Evolutionary conservation across 2,797 vertebrate genomes (phyloP).

Genomic region (Acomys russatus): DNA sequence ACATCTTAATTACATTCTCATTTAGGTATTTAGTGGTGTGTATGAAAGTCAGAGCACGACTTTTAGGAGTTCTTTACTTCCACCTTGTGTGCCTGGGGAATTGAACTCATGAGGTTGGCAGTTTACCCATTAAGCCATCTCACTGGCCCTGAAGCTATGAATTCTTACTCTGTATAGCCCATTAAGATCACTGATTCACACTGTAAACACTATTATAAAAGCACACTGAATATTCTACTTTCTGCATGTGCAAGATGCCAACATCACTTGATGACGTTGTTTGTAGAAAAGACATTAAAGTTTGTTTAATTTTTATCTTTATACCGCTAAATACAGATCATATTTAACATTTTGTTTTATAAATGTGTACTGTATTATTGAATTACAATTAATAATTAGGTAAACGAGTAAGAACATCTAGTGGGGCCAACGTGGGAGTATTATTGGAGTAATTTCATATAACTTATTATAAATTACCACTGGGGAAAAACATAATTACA

Average conservation of each 20-base stretch:
- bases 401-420: background rate
- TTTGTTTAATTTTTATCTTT: background rate
- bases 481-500: background rate
- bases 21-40: background rate
- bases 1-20: background rate
- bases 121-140: background rate
- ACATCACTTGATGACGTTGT: background rate
- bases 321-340: background rate
- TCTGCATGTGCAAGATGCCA: background rate
- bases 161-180: background rate
- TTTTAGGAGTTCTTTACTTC: background rate
- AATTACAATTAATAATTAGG: background rate
- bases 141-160: background rate
- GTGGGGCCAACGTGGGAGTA: background rate
- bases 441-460: background rate
- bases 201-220: background rate
- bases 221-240: background rate
- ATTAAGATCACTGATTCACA: background rate
- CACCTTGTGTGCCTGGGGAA: too few relatives aligned
- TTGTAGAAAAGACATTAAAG: background rate
- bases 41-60: background rate
- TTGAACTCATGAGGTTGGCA: background rate
- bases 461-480: constrained; percentile 42
- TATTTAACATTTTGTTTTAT: background rate
- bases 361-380: background rate